Conservation (phyloP, 2,113 vertebrate species). For the Lepus europaeus region DNA sequence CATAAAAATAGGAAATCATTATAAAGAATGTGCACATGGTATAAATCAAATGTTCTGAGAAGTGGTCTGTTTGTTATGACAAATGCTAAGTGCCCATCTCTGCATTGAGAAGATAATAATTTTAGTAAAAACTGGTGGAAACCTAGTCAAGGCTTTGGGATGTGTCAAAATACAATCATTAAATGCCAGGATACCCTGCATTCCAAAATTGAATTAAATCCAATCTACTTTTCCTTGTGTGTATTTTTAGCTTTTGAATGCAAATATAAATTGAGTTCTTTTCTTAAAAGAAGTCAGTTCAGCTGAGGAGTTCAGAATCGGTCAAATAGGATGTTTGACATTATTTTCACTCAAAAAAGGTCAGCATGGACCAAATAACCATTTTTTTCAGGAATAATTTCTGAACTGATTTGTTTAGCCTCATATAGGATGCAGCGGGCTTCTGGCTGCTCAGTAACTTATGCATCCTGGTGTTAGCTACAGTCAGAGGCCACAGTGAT, state of each 20-base stretch:
- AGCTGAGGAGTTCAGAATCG: conserved; percentile 48
- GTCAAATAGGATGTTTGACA: conserved; percentile 51
- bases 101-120: conserved; percentile 20
- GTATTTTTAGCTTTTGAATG: conserved; percentile 78
- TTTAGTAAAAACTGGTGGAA: conserved; percentile 65
- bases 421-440: neutral
- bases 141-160: conserved; percentile 48
- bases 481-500: conserved; percentile 42
- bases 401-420: conserved; percentile 36
- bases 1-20: conserved; percentile 56
- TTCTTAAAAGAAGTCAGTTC: conserved; percentile 66
- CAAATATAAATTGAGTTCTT: conserved; percentile 70
- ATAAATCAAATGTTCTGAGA: conserved; percentile 63
- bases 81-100: conserved; percentile 56
- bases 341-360: conserved; percentile 57
- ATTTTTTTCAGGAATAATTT: conserved; percentile 60
- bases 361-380: conserved; percentile 41
- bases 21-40: conserved; percentile 31
- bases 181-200: conserved; percentile 63
- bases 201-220: conserved; percentile 70
- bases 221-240: conserved; percentile 58
- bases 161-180: conserved; percentile 69
- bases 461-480: neutral
- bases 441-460: conserved; percentile 44
- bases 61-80: conserved; percentile 64